phyloP scores from a whole-genome alignment of 2,113 vertebrate species.

The Daboia siamensis region DNA sequence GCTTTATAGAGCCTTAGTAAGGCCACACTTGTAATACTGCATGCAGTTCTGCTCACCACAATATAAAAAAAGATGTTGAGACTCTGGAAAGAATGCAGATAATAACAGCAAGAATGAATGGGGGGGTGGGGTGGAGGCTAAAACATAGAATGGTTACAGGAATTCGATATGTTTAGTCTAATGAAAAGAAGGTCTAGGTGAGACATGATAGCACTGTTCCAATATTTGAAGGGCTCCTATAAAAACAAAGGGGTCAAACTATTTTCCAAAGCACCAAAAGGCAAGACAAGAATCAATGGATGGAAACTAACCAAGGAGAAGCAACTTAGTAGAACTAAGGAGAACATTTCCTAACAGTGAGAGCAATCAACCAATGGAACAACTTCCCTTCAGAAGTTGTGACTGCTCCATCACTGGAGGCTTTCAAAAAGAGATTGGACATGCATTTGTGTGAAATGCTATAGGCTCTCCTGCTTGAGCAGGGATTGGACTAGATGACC shows the following conservation, averaged over 20 bases:
- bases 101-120: no score
- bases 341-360: not conserved
- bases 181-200: not conserved
- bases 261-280: not conserved
- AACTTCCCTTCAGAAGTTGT: not conserved
- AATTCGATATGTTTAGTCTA: no score
- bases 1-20: no score
- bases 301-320: not conserved
- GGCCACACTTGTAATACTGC: no score
- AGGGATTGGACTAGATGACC: not conserved
- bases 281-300: not conserved
- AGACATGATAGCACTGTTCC: not conserved
- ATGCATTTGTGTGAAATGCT: not conserved
- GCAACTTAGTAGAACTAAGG: not conserved
- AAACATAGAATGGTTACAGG: no score
- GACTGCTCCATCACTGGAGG: not conserved
- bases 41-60: no score
- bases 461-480: not conserved
- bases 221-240: not conserved
- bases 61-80: no score
- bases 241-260: not conserved
- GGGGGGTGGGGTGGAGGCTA: no score
- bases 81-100: no score
- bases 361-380: not conserved
- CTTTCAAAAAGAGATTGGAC: not conserved